Percentiles rank a stretch among this genome's conserved stretches.
Conservation (phyloP, 2,113 vertebrate species). For the Neoarius graeffei region DNA sequence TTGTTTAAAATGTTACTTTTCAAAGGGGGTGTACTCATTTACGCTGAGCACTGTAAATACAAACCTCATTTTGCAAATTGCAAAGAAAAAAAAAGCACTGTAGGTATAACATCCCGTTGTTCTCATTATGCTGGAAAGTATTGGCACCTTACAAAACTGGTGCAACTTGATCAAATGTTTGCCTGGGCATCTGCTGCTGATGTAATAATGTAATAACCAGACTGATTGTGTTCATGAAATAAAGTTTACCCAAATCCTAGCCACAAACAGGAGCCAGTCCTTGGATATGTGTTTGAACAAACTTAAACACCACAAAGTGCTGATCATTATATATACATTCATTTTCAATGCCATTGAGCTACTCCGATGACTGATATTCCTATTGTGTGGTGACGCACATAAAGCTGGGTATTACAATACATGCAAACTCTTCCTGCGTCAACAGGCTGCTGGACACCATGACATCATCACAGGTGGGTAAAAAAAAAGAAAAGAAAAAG, state of each 20-base stretch:
- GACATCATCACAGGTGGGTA: not conserved
- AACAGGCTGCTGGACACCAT: not conserved
- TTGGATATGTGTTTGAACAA: not conserved
- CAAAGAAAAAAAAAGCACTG: not conserved
- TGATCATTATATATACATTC: not conserved
- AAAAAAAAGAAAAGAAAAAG: not conserved
- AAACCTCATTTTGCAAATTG: not conserved
- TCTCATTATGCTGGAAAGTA: not conserved
- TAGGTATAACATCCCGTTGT: not conserved
- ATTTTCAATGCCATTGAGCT: not conserved
- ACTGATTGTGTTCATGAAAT: not conserved
- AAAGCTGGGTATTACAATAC: not conserved
- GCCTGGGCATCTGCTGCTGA: not conserved
- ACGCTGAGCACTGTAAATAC: too few relatives aligned
- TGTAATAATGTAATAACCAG: not conserved
- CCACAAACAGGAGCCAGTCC: not conserved
- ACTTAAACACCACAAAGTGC: not conserved
- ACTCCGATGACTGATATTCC: not conserved
- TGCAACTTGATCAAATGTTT: not conserved
- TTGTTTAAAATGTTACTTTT: too few relatives aligned
- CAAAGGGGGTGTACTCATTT: too few relatives aligned
- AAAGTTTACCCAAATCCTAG: not conserved
- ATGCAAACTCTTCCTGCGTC: conserved; percentile 1
- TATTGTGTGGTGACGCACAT: conserved; percentile 3
- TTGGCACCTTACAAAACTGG: not conserved